Evolutionary conservation across 1,140 invertebrate species (phyloP), one percentile per base, ranked within the genome.

Genomic region (Aphidius ervi): DNA sequence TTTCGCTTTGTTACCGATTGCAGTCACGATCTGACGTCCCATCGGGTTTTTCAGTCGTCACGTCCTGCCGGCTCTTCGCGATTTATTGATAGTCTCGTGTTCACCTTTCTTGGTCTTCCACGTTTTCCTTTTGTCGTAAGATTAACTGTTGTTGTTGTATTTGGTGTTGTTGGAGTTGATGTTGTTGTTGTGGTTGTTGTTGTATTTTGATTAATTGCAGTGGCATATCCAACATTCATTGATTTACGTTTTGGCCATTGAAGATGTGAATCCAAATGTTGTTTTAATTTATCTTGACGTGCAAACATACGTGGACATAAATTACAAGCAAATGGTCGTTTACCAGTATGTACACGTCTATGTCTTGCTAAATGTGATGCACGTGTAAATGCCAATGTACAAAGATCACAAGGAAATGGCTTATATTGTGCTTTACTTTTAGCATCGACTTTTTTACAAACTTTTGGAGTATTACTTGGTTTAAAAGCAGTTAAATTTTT

Each of bases 291-390:
- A 56, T 83, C 83, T 56, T 82, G 81, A 6, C 82, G 71, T 1
- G 87, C 85, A 74, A 93, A 93, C 66, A 84, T 81, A 58, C 87
- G 84, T 4, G 84, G 81, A 71, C 85, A 87, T n/a, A 81, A 67
- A 37, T 73, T 74, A 58, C 85, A 87, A 6, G 75, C 72, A 67
- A 83, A 85, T 0, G 84, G 84, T 59, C 83, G 78, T 59, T 83
- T 81, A 0, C 84, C 85, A 2, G 83, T 84, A 65, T 86, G 85
- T 9, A 83, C 80, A 43, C 89, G 79, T 58, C 89, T 79, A 70
- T 93, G 90, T 56, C 90, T 82, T 41, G 88, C 85, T 3, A 92
- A 77, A 68, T 92, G 91, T 56, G 88, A 88, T n/a, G 85, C 86
- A 59, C 83, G 68, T 1, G 82, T 83, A 55, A 85, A 85, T 20